A percentile compares a stretch with the other conserved stretches of the same genome.
phyloP scores from a whole-genome alignment of 2,113 vertebrate species.

The Vireo altiloquus region DNA sequence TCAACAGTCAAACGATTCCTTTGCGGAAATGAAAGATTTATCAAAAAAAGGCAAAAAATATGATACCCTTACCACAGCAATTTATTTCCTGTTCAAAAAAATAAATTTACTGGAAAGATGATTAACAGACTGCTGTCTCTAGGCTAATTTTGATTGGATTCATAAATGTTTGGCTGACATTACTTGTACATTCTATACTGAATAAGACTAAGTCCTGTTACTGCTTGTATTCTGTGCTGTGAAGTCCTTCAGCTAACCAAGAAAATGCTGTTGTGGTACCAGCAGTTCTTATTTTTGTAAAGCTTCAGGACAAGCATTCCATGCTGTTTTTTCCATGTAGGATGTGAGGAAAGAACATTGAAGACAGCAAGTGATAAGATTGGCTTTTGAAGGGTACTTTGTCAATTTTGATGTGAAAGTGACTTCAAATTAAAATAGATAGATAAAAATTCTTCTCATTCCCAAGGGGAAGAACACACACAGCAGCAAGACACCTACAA shows the following conservation, averaged over 20 bases:
- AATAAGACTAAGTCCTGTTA: background rate
- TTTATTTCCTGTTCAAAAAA: conserved; percentile 17
- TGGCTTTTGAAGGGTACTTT: background rate
- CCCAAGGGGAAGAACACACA: background rate
- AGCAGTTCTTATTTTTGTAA: background rate
- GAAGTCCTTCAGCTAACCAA: background rate
- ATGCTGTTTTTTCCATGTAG: background rate
- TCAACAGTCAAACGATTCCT: background rate
- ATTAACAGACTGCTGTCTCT: background rate
- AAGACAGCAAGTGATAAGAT: background rate
- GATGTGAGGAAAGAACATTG: background rate
- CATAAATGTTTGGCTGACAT: background rate
- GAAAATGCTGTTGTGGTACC: background rate
- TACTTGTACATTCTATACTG: background rate
- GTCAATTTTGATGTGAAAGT: background rate
- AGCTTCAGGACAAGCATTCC: background rate
- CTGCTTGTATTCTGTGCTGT: background rate
- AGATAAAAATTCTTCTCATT: background rate
- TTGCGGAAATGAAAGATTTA: conserved; percentile 5
- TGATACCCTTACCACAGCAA: background rate
- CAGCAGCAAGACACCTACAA: background rate
- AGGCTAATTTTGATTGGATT: conserved; percentile 20
- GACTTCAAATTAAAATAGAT: background rate
- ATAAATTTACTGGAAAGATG: background rate
- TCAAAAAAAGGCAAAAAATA: background rate